These are phyloP conservation scores for Coreoperca whiteheadi DNA, from an alignment of 2,113 vertebrate genomes.

Conservation along the genomic window DNA sequence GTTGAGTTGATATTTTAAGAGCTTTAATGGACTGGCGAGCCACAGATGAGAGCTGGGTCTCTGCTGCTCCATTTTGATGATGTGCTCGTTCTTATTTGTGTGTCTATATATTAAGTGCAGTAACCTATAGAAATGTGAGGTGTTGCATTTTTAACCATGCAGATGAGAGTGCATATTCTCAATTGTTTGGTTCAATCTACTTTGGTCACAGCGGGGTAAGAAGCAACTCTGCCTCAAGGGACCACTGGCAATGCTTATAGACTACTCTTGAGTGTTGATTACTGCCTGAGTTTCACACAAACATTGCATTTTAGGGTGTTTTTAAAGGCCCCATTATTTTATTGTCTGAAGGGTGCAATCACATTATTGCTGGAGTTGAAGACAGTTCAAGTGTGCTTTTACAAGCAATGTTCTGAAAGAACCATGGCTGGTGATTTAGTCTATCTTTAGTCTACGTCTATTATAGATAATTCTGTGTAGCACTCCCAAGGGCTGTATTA, in stretches of 20 bases:
- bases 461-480: constrained; percentile 46
- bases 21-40: constrained; percentile 71
- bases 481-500: constrained; percentile 53
- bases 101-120: neutral
- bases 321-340: constrained; percentile 55
- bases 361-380: constrained; percentile 43
- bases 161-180: constrained; percentile 4
- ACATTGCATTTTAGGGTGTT: constrained; percentile 39
- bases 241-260: neutral
- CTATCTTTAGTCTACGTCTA: constrained; percentile 56
- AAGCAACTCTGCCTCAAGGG: neutral
- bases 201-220: neutral
- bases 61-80: constrained; percentile 40
- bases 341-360: constrained; percentile 50
- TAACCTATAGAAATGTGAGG: constrained; percentile 25
- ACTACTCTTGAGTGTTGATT: constrained; percentile 27
- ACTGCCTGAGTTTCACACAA: constrained; percentile 34
- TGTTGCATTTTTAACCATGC: constrained; percentile 18
- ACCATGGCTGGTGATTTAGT: constrained; percentile 44
- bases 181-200: neutral
- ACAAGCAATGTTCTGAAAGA: constrained; percentile 43
- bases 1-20: constrained; percentile 73
- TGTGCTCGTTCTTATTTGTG: too few species aligned
- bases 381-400: constrained; percentile 43
- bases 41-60: constrained; percentile 29